Evolutionary conservation across 2,888 invertebrate species (phyloP).

Genomic region (Mimachlamys varia): DNA sequence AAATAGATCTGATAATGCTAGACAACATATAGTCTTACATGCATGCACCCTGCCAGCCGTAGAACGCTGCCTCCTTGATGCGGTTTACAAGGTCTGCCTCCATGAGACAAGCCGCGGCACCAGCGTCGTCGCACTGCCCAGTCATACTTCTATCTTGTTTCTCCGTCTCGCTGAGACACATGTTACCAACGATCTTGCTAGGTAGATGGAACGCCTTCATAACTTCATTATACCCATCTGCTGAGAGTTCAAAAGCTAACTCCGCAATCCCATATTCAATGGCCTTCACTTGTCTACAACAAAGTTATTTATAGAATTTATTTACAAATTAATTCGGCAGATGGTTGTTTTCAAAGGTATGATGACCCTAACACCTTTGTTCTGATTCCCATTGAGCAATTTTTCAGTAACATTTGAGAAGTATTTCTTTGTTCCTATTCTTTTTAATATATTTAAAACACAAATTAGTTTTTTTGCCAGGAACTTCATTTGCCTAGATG

Average conservation of each 20-base stretch:
- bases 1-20: too few relatives aligned
- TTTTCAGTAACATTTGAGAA: too few relatives aligned
- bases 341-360: not conserved
- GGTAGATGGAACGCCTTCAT: constrained; percentile 11
- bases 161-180: constrained; percentile 34
- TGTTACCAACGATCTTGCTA: constrained; percentile 23
- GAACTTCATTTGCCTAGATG: too few relatives aligned
- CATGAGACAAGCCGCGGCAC: constrained; percentile 41
- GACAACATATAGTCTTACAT: constrained; percentile 40
- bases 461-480: too few relatives aligned
- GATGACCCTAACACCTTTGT: too few relatives aligned
- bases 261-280: not conserved
- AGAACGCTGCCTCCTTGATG: constrained; percentile 39
- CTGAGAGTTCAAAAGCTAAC: constrained; percentile 13
- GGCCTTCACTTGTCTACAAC: not conserved
- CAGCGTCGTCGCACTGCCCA: constrained; percentile 44
- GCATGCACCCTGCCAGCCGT: constrained; percentile 49
- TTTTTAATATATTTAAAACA: too few relatives aligned
- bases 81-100: constrained; percentile 38
- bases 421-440: too few relatives aligned
- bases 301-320: not conserved
- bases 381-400: too few relatives aligned
- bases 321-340: too few relatives aligned
- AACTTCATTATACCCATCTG: constrained; percentile 29
- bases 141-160: not conserved